These are phyloP conservation scores for Chrysolina haemoptera DNA, from an alignment of 2,888 invertebrate genomes.

Conservation along the genomic window DNA sequence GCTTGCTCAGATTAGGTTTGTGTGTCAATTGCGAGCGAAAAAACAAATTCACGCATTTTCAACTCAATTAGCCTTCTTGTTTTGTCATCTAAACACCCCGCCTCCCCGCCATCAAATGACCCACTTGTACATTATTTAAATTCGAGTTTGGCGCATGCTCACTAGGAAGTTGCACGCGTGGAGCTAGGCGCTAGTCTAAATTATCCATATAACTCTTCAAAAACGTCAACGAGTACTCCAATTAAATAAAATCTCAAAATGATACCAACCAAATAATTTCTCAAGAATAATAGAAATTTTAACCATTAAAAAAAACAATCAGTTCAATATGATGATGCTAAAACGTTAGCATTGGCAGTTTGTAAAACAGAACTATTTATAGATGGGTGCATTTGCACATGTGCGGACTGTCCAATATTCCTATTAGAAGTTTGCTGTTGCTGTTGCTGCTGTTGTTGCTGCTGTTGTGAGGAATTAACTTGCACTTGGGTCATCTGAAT, in stretches of 20 bases:
- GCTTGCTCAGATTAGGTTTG: too few relatives aligned
- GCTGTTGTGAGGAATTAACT: conserved; percentile 31
- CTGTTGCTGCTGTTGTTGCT: conserved; percentile 42
- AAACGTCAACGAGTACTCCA: too few relatives aligned
- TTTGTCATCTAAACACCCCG: too few relatives aligned
- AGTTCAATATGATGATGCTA: conserved; percentile 71
- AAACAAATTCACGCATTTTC: too few relatives aligned
- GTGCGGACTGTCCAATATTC: conserved; percentile 60
- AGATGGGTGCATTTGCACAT: conserved; percentile 64
- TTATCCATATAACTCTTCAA: too few relatives aligned
- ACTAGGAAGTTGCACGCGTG: too few relatives aligned
- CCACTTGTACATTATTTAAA: too few relatives aligned
- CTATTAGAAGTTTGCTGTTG: conserved; percentile 65
- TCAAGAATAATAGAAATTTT: background rate
- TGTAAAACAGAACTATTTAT: conserved; percentile 73
- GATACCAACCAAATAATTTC: background rate
- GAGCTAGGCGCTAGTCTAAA: too few relatives aligned
- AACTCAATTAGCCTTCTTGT: too few relatives aligned
- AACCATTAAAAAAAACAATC: background rate
- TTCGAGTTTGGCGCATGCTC: too few relatives aligned
- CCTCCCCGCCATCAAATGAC: too few relatives aligned
- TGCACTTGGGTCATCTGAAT: conserved; percentile 27
- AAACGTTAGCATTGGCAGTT: conserved; percentile 72
- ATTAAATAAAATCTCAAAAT: background rate
- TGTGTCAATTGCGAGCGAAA: too few relatives aligned